Percentiles rank a stretch among this genome's conserved stretches.
phyloP scores from a whole-genome alignment of 2,797 vertebrate species.

The Pangasius larnaudii region DNA sequence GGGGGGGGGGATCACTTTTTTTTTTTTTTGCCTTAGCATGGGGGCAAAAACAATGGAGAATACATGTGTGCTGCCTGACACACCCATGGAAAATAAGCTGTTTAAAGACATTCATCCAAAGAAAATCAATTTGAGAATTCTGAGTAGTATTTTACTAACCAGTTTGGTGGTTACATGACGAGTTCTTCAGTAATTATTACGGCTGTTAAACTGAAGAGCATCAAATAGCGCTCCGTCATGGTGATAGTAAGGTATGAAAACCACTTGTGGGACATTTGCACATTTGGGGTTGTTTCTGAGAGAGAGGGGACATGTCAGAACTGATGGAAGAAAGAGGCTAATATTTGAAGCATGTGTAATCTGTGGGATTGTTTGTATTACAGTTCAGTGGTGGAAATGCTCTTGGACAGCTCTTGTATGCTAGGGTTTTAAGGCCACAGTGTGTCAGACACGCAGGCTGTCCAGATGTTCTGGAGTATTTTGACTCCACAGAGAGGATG shows the following conservation, averaged over 20 bases:
- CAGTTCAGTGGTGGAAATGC: slow-evolving; percentile 28
- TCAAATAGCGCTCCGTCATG: no score
- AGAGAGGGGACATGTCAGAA: not conserved
- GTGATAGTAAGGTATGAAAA: not conserved
- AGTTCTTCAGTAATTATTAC: not conserved
- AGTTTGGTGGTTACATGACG: not conserved
- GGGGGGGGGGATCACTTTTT: not conserved
- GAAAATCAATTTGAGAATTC: not conserved
- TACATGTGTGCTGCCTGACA: not conserved
- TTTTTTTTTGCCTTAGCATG: not conserved
- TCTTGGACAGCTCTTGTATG: slow-evolving; percentile 27
- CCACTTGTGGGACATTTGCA: slow-evolving; percentile 5
- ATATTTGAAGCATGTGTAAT: slow-evolving; percentile 31
- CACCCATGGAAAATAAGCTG: not conserved
- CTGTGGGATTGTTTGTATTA: slow-evolving; percentile 39
- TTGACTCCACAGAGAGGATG: slow-evolving; percentile 53
- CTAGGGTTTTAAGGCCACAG: slow-evolving; percentile 33
- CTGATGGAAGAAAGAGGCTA: slow-evolving; percentile 7
- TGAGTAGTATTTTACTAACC: not conserved
- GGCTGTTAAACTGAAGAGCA: not conserved
- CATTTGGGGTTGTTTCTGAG: not conserved
- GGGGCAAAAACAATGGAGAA: not conserved
- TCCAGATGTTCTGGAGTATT: slow-evolving; percentile 69
- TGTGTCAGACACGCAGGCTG: slow-evolving; percentile 14
- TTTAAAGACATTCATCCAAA: not conserved